These are phyloP conservation scores for Euura lappo DNA, from an alignment of 1,140 invertebrate genomes.

Conservation along the genomic window DNA sequence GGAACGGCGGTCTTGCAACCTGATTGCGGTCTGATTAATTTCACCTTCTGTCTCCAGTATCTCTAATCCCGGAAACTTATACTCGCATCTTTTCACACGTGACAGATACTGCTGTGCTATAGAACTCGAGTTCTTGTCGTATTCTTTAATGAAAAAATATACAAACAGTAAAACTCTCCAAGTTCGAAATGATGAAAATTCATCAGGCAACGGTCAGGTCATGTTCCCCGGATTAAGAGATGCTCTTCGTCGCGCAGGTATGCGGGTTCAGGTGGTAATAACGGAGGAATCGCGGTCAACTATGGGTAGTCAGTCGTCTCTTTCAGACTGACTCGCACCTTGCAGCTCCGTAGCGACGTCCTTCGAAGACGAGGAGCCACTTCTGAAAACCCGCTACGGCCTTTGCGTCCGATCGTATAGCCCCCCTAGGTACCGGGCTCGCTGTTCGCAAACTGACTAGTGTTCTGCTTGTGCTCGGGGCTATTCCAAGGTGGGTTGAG, in stretches of 20 bases:
- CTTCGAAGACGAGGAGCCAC: constrained; percentile 4
- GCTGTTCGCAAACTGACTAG: constrained; percentile 2
- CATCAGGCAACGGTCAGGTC: background rate
- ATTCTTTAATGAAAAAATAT: no score
- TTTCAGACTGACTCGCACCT: constrained; percentile 6
- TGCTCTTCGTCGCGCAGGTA: background rate
- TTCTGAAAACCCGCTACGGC: constrained; percentile 1
- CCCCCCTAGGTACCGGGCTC: constrained; percentile 1
- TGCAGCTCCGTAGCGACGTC: constrained; percentile 1
- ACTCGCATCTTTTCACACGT: constrained; percentile 1
- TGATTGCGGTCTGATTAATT: no score
- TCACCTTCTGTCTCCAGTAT: background rate
- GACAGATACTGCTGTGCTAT: background rate
- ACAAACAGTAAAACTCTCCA: no score
- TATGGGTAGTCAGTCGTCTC: background rate
- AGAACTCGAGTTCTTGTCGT: background rate
- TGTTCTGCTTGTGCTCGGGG: background rate
- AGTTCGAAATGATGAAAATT: background rate
- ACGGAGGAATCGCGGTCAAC: no score
- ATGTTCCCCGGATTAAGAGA: background rate
- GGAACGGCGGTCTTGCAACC: no score
- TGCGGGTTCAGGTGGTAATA: background rate
- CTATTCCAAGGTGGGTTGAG: background rate
- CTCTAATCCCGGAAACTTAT: background rate
- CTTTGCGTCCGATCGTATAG: constrained; percentile 1